Base-by-base conservation (phyloP, 2,888 invertebrate species). In the Prenolepis imparis region DNA sequence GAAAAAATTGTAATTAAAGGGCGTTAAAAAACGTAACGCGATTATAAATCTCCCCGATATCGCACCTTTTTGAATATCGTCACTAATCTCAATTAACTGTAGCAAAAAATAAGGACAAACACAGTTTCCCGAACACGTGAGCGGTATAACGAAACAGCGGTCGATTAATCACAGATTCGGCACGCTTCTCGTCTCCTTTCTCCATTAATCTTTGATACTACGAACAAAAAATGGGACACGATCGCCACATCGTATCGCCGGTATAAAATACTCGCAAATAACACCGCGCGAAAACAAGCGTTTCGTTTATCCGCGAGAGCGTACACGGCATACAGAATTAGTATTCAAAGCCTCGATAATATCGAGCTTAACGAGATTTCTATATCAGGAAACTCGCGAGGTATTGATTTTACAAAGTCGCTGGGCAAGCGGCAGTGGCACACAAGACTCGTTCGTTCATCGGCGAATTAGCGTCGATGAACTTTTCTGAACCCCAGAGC, bases 381-480 rank as follows among this genome's bases (percentile, higher is more conserved):
- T 83, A 84, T 84, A 88, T 85, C 84, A 85, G 84, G 86, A 88
- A 91, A 89, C 88, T 87, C 70, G 74, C 84, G 21, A 63, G 82
- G 88, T 92, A 92, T 92, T 91, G 92, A 92, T 92, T 91, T 91
- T 89, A 86, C 86, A 84, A 88, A 90, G 88, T 89, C 89, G 88
- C 87, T 88, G 28, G 82, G 88, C 86, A 84, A 84, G 82, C 84
- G 48, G n/a, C 74, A 86, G 28, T 55, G 84, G 85, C 89, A 85
- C 83, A 89, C 89, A 81, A 89, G 89, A 83, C 83, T 85, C 87
- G 84, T 70, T 82, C 78, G 86, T 78, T 78, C 73, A 88, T 90
- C 85, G 88, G 78, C 70, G 85, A 87, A 91, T 90, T 90, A 88
- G 63, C 86, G 73, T 67, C 82, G 72, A 85, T 74, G 68, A 89